Evolutionary conservation across 1,140 invertebrate species (phyloP).

Genomic region (Cherax quadricarinatus): DNA sequence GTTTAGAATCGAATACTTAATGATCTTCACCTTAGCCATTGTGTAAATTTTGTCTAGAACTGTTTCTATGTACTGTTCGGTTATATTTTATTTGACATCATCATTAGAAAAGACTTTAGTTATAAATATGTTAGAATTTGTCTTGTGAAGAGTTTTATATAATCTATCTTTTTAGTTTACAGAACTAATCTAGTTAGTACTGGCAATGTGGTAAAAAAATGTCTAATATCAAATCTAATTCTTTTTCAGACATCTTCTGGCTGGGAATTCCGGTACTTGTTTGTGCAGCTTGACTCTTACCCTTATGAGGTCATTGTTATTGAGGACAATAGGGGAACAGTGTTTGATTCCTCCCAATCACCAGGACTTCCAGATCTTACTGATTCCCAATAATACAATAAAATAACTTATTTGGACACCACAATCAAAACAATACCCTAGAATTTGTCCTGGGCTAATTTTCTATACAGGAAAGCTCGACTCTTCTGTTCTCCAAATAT

Average conservation of each 20-base stretch:
- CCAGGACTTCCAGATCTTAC: neutral
- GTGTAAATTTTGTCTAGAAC: too few relatives aligned
- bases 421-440: constrained; percentile 17
- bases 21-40: too few relatives aligned
- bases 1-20: too few relatives aligned
- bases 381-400: neutral
- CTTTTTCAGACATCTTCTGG: constrained; percentile 86
- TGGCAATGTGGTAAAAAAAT: neutral
- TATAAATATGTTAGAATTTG: too few relatives aligned
- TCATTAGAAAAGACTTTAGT: too few relatives aligned
- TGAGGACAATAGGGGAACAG: constrained; percentile 65
- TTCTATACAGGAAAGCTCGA: too few relatives aligned
- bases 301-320: constrained; percentile 76
- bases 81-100: too few relatives aligned
- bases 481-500: too few relatives aligned
- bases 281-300: constrained; percentile 89
- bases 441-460: too few relatives aligned
- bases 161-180: neutral
- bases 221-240: constrained; percentile 71
- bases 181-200: neutral
- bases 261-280: constrained; percentile 88
- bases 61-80: too few relatives aligned
- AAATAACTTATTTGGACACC: constrained; percentile 4
- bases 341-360: constrained; percentile 8
- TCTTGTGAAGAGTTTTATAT: too few relatives aligned